Conservation (phyloP, 2,888 invertebrate genomes). For the Rhingia campestris region DNA sequence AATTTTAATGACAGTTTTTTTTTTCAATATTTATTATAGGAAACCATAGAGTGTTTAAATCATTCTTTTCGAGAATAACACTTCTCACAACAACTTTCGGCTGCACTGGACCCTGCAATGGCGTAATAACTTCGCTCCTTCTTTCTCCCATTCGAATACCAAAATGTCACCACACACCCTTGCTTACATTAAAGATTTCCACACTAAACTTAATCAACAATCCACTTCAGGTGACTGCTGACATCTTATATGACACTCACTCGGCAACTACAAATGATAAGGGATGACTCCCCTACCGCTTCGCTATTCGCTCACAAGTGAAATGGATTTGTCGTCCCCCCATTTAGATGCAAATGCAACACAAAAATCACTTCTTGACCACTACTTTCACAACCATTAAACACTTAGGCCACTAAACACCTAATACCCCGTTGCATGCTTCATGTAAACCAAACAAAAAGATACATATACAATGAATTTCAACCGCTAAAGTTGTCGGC, state of each 20-base stretch:
- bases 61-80: too few species aligned
- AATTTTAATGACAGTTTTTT: too few species aligned
- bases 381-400: constrained; percentile 65
- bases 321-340: constrained; percentile 39
- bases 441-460: constrained; percentile 33
- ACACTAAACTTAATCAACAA: too few species aligned
- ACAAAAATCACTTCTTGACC: constrained; percentile 41
- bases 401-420: constrained; percentile 63
- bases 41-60: too few species aligned
- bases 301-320: constrained; percentile 12
- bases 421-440: constrained; percentile 60
- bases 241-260: not conserved
- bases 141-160: too few species aligned
- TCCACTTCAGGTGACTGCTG: too few species aligned
- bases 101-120: too few species aligned
- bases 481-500: constrained; percentile 56
- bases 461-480: constrained; percentile 41
- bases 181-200: too few species aligned
- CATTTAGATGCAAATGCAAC: constrained; percentile 48
- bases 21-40: too few species aligned
- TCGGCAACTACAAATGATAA: constrained; percentile 7
- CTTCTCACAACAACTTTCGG: too few species aligned
- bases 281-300: constrained; percentile 20
- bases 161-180: too few species aligned
- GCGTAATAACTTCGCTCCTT: too few species aligned